Base-by-base conservation (phyloP, 2,113 vertebrate species). In the Penelope pileata region DNA sequence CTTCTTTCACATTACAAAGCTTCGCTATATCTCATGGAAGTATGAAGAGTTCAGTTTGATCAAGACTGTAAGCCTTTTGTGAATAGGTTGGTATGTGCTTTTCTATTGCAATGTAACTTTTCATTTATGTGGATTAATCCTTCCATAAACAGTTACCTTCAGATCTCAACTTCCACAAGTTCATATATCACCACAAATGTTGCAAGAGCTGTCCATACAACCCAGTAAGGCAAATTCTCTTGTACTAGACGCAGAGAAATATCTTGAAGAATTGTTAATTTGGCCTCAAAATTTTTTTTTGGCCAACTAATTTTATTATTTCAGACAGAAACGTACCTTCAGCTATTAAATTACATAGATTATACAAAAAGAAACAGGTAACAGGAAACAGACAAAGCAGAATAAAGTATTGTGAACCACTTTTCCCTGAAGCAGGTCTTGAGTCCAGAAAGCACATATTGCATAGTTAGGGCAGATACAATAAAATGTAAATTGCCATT, bases 121-220 rank as follows among this genome's bases (percentile, higher is more conserved):
- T 91, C 84, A 83, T 73, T 86, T 69, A 73, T 42, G 38, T 74
- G 54, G 42, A 91, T 81, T 85, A 85, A 87, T 72, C 56, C 10
- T 74, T n/a, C 72, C 64, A 80, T 17, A 93, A 64, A 91, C 16
- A 45, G 66, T 27, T 80, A 69, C 53, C 13, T 79, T 87, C 12
- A 13, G 88, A 93, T 86, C 60, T 77, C 42, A 91, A 88, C 88
- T 77, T 95, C 47, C 38, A 67, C 13, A 81, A 93, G 47, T 77
- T 90, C 56, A 83, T 34, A 58, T 36, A 83, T 36, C 62, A 92
- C 84, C 74, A 91, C 59, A 93, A 90, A 75, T 43, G 19, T 91
- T 94, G 72, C 84, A 96, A 94, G 74, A 96, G 83, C 86, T 96
- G 73, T 86, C 68, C 64, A 79, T 47, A 91, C 60, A 95, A 74